Evolutionary conservation across 2,113 vertebrate species (phyloP).

Genomic region (Numenius arquata): DNA sequence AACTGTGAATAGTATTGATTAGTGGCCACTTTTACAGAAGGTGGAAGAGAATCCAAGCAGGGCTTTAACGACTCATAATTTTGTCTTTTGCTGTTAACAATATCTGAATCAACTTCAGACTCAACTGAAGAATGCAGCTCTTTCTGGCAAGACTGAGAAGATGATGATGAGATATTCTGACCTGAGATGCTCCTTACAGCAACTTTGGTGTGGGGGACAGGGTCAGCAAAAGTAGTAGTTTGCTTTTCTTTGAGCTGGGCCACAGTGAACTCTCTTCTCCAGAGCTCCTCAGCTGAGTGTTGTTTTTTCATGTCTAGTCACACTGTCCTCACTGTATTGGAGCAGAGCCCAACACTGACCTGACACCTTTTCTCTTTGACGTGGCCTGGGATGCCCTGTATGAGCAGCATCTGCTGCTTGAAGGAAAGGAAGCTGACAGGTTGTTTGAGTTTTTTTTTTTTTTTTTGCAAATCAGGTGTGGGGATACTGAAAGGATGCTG

Average conservation of each 20-base stretch:
- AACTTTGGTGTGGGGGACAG: neutral
- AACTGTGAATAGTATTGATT: neutral
- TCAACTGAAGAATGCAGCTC: neutral
- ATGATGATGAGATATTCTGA: neutral
- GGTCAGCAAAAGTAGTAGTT: neutral
- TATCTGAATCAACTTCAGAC: neutral
- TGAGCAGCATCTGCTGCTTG: neutral
- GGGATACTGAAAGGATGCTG: neutral
- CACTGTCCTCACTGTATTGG: fast-evolving
- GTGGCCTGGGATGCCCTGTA: neutral
- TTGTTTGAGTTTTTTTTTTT: neutral
- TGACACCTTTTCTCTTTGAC: neutral
- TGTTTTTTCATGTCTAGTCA: fast-evolving
- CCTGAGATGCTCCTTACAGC: neutral
- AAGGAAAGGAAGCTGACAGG: neutral
- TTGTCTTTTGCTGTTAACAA: neutral
- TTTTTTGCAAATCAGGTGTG: neutral
- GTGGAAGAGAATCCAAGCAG: neutral
- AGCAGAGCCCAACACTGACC: neutral
- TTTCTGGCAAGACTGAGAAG: neutral
- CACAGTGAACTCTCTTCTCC: neutral
- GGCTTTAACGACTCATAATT: neutral
- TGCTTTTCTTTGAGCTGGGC: neutral
- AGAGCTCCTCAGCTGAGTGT: neutral
- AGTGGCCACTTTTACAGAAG: neutral